Percentiles rank a stretch among this genome's conserved stretches.
Evolutionary conservation across 2,888 invertebrate species (phyloP).

Genomic region (Camponotus fellah): DNA sequence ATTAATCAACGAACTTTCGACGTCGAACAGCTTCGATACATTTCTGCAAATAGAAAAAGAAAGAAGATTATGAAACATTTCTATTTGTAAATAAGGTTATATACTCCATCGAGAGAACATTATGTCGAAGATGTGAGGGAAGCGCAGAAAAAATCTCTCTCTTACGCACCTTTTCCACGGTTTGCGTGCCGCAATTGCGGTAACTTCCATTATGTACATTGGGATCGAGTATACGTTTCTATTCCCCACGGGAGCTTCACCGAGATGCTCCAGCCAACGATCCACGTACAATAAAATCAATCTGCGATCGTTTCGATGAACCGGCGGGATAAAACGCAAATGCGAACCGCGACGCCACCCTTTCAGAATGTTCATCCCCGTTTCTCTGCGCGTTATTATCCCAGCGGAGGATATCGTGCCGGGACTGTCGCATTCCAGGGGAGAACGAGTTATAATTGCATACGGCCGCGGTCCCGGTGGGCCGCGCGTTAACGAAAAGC

Average conservation of each 20-base stretch:
- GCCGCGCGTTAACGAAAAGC: slow-evolving; percentile 75
- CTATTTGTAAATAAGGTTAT: neutral
- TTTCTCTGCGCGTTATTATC: slow-evolving; percentile 10
- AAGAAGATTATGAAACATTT: neutral
- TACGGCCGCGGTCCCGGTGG: slow-evolving; percentile 57
- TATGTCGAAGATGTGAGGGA: slow-evolving; percentile 7
- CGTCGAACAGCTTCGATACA: neutral
- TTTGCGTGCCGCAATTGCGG: slow-evolving; percentile 14
- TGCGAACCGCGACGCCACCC: neutral
- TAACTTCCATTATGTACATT: slow-evolving; percentile 24
- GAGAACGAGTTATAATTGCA: slow-evolving; percentile 72
- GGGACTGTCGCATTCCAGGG: slow-evolving; percentile 47
- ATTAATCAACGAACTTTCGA: neutral
- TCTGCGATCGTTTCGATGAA: slow-evolving; percentile 17
- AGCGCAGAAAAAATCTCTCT: neutral
- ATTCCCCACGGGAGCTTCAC: slow-evolving; percentile 13
- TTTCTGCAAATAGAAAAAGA: neutral
- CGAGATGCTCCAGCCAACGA: neutral
- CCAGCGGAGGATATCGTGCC: slow-evolving; percentile 3
- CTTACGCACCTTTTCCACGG: neutral
- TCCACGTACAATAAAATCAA: slow-evolving; percentile 24
- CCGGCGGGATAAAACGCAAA: neutral
- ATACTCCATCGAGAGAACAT: neutral
- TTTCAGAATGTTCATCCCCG: slow-evolving; percentile 3
- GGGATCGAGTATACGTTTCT: neutral